Base-by-base conservation (phyloP, 1,140 invertebrate species). In the Piezodorus guildinii region DNA sequence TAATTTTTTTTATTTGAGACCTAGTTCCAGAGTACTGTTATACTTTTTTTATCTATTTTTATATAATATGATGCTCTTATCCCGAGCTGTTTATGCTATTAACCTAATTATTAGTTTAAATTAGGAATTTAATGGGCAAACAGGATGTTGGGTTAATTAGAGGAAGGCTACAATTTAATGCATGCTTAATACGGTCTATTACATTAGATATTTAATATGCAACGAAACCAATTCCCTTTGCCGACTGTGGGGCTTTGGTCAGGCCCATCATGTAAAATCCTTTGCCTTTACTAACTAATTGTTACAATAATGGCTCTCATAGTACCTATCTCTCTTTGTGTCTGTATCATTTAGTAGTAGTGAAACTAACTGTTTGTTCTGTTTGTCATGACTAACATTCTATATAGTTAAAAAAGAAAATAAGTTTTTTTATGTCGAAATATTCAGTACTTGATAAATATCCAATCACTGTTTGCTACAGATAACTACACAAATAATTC, bases 191-290 rank as follows among this genome's bases (percentile, higher is more conserved):
- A 61, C 39, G 43, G 44, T 56, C 52, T 43, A 61, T 43, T 46
- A 61, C 60, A 61, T 61, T 43, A 46, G 60, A 45, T 61, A 46
- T 61, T 61, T 61, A 61, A 61, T 61, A 61, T 45, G 60, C 44
- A 61, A 45, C 44, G 34, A 46, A 61, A 46, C 52, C 52, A 56
- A 56, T 56, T 25, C 52, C 19, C 52, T 16, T 25, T 25, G 14
- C 21, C 16, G n/a, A 6, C 46, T 49, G n/a, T 6, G n/a, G 19
- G n/a, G n/a, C 19, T 49, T 49, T 19, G 46, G 10, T 49, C 19
- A 5, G 46, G n/a, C 6, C 45, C 45, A n/a, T n/a, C 15, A 23
- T 21, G 23, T 39, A 39, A 39, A 39, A 39, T 39, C 34, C 34
- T 39, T 39, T 39, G 34, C 6, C 34, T 39, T 39, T 39, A 39